Base-by-base conservation (phyloP, 2,113 vertebrate genomes). In the Arothron firmamentum region DNA sequence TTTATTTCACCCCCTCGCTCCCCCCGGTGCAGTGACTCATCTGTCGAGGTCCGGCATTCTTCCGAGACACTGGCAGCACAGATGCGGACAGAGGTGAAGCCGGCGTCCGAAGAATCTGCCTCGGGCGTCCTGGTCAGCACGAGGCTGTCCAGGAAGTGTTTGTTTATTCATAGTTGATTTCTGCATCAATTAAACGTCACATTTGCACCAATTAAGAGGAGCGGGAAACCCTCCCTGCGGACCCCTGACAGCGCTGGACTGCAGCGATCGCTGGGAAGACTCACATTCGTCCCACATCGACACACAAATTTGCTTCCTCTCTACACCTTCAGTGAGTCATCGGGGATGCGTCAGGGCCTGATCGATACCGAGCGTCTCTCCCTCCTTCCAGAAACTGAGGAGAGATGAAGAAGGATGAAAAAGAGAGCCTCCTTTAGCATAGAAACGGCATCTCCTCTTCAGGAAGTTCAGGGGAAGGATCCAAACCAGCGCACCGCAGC, bases 321-420 rank as follows among this genome's bases (percentile, higher is more conserved):
- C 50, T 43, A 54, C 41, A 67, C 19, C 31, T 65, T 74, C 78
- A 54, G 67, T 74, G 81, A 84, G 77, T 80, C 85, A 85, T 80
- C 17, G 21, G 64, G 73, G 72, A 83, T 81, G 71, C 80, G 80
- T 80, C 79, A 84, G 74, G 74, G 73, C 55, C 62, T 50, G 81
- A 83, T 86, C 77, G 17, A 88, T 86, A 76, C 19, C 53, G 53
- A 52, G 61, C 68, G 80, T 85, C 73, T 80, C 75, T 65, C 70
- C 61, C 67, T 38, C 9, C 25, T 28, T 28, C 25, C 25, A 28
- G 25, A 28, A 28, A 28, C 25, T 28, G 25, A 28, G 25, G 6
- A 28, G 25, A 28, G 25, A 4, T 28, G 25, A 28, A 28, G 6
- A 28, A 28, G 25, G 6, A 28, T 28, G 25, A 75, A 55, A 68